phyloP scores from a whole-genome alignment of 1,140 invertebrate genomes.

The Drosophila trapezifrons region DNA sequence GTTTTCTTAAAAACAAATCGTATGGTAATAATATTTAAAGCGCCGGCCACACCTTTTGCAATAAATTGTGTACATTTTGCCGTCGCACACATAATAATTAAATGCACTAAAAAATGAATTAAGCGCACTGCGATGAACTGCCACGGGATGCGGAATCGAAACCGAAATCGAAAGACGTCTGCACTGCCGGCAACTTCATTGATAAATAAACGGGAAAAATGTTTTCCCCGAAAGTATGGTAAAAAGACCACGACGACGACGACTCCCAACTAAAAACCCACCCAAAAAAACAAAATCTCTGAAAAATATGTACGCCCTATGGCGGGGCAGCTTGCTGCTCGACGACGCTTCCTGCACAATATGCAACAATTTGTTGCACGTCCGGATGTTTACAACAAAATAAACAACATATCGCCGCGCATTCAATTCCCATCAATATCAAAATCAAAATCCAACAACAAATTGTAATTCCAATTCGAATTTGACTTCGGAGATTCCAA shows the following conservation, averaged over 20 bases:
- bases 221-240: conserved; percentile 23
- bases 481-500: conserved; percentile 22
- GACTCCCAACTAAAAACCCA: conserved; percentile 15
- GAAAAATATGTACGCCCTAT: conserved; percentile 67
- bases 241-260: background rate
- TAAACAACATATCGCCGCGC: conserved; percentile 60
- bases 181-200: conserved; percentile 75
- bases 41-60: conserved; percentile 70
- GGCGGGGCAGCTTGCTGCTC: conserved; percentile 34
- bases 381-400: conserved; percentile 81
- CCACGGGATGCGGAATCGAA: conserved; percentile 37
- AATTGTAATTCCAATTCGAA: conserved; percentile 46
- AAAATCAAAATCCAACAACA: conserved; percentile 41
- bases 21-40: conserved; percentile 47
- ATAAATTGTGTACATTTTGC: conserved; percentile 76
- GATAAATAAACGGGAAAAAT: conserved; percentile 73
- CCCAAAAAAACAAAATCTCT: conserved; percentile 25
- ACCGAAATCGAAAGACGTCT: conserved; percentile 60
- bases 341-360: conserved; percentile 69
- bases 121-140: conserved; percentile 47
- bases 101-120: conserved; percentile 72
- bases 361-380: conserved; percentile 79
- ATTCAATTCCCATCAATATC: conserved; percentile 56
- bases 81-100: conserved; percentile 66
- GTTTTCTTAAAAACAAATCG: conserved; percentile 39